Evolutionary conservation across 1,140 invertebrate species (phyloP), one percentile per base, ranked within the genome.

Genomic region (Micrasema longulum): DNA sequence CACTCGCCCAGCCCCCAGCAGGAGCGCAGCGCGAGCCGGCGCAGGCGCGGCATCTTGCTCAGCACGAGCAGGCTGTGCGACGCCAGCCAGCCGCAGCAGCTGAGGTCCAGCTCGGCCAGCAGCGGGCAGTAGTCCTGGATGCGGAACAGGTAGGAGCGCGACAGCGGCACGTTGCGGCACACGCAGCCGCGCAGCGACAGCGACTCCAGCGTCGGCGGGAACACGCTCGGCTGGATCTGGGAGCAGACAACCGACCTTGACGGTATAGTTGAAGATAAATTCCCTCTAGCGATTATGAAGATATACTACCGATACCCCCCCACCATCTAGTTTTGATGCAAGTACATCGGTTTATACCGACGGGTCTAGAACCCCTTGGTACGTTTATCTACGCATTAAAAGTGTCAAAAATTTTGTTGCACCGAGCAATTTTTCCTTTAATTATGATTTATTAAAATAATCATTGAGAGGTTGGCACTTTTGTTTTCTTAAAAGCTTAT

Each of bases 31-130:
- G 84, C 81, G 1, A 93, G 81, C 62, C 87, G 84, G 35, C 85
- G 84, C 4, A 93, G 80, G 22, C 82, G 79, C 2, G 84, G 81
- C 75, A 91, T 79, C 84, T 93, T 93, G 77, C 91, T 92, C 1
- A 93, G 83, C 20, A 89, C 86, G 78, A 93, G 80, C 7, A 93
- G 80, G 11, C 89, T 87, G 75, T 92, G 90, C 0, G 90, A 87
- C 55, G 89, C 87, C 75, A 93, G 85, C 91, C 91, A 93, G n/a
- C 83, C 79, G 77, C 91, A 92, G 69, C 89, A 84, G 36, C 88
- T 89, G 23, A 93, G 80, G 76, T 91, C 88, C 36, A 93, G 78
- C 48, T 87, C 84, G 88, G 90, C 76, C 52, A 85, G 81, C 31
- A 55, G 38, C 4, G 45, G 41, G 38, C 38, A 63, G 63, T 86